Base-by-base conservation (phyloP, 2,888 invertebrate species). In the Augochlorella aurata region DNA sequence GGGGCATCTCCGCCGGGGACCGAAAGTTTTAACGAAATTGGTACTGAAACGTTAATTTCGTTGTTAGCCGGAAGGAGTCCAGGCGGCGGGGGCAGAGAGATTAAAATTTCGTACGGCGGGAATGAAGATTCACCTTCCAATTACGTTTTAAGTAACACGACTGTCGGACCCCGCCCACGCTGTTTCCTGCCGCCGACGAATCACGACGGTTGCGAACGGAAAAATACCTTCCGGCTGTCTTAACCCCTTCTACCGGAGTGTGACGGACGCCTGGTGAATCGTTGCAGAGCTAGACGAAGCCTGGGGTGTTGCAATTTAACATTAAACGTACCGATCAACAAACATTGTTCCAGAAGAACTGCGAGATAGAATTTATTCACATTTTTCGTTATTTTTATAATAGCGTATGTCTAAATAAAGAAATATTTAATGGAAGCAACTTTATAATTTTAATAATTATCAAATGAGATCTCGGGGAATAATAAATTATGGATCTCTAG, bases 11-110 rank as follows among this genome's bases (percentile, higher is more conserved):
- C 68, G 38, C 10, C 66, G 29, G 70, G 71, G 71, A 67, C 70
- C 74, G 65, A 70, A 21, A 73, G 29, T 73, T 66, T 74, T 52
- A 63, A 74, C 65, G 78, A 66, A 78, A 74, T 78, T 78, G 52
- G 44, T 65, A 65, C 49, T 73, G 63, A 65, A 65, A 73, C 63
- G 73, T 73, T 73, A 73, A 73, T 65, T 73, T 50, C 50, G 63
- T 47, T 38, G 45, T 50, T 21, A 38, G 21, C 16, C 9, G 18
- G 63, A 29, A 49, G 63, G 29, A 68, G 24, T 1, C 8, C 24
- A 4, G 14, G 14, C n/a, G 38, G 29, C 7, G 8, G 3, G 9
- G 63, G 9, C 10, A 65, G 63, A n/a, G 63, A n/a, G 65, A 71
- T 71, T 71, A 71, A 71, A 71, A 71, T 58, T 71, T 45, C 65